A percentile compares a stretch with the other conserved stretches of the same genome.
Evolutionary conservation across 2,113 vertebrate genomes (phyloP).

Genomic region (Forbesichthys papilliferus): DNA sequence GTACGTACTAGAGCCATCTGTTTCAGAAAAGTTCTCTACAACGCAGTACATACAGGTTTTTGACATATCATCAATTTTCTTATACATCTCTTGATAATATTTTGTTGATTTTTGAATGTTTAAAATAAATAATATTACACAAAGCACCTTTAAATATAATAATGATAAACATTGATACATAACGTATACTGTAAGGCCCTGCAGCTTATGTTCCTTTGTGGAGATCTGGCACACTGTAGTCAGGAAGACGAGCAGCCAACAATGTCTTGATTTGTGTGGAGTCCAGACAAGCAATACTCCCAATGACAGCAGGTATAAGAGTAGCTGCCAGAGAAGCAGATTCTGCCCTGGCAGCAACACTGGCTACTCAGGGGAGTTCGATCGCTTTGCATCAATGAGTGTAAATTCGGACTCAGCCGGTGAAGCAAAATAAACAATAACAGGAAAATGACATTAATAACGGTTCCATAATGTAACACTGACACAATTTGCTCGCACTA

Average conservation of each 20-base stretch:
- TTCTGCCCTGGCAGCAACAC: constrained; percentile 46
- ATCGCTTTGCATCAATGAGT: constrained; percentile 57
- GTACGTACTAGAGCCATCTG: too few relatives aligned
- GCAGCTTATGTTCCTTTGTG: constrained; percentile 18
- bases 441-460: constrained; percentile 55
- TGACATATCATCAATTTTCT: too few relatives aligned
- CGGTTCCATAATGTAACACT: constrained; percentile 59
- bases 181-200: not conserved
- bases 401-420: constrained; percentile 61
- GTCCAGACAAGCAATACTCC: constrained; percentile 25
- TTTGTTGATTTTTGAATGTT: too few relatives aligned
- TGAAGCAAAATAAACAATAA: constrained; percentile 66
- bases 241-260: constrained; percentile 23
- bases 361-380: constrained; percentile 34
- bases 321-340: constrained; percentile 49
- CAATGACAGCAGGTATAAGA: constrained; percentile 25
- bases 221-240: constrained; percentile 31
- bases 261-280: constrained; percentile 23
- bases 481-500: constrained; percentile 54
- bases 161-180: too few relatives aligned
- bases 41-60: too few relatives aligned
- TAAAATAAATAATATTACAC: constrained; percentile 10
- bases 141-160: not conserved
- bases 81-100: too few relatives aligned
- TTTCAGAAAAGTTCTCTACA: too few relatives aligned